Conservation (phyloP, 2,888 invertebrate species). For the Troides helena region DNA sequence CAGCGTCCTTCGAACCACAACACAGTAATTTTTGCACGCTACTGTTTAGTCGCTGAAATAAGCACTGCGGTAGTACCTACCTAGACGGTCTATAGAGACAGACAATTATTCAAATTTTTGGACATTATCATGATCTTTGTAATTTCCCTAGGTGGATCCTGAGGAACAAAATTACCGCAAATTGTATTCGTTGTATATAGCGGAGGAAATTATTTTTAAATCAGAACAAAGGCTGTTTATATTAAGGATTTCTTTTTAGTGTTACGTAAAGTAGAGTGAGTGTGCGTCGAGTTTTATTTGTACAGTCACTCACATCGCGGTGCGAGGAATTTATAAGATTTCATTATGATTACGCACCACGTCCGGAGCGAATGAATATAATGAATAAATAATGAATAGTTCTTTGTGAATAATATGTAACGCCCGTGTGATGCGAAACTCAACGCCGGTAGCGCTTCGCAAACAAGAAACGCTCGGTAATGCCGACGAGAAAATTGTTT, state of each 20-base stretch:
- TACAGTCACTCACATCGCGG: conserved; percentile 15
- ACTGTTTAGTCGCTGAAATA: too few relatives aligned
- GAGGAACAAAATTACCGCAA: too few relatives aligned
- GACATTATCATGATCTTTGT: too few relatives aligned
- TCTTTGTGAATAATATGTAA: conserved; percentile 36
- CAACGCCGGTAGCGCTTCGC: conserved; percentile 13
- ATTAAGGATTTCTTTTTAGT: background rate
- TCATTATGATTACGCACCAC: conserved; percentile 39
- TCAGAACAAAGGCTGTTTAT: too few relatives aligned
- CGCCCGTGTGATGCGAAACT: conserved; percentile 30
- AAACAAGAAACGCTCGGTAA: conserved; percentile 4
- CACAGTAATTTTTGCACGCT: too few relatives aligned
- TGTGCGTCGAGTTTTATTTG: conserved; percentile 7
- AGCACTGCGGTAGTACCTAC: too few relatives aligned
- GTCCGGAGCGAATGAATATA: conserved; percentile 30
- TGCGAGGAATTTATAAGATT: conserved; percentile 29
- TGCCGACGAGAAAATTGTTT: conserved; percentile 3
- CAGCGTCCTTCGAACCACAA: too few relatives aligned
- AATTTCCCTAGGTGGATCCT: too few relatives aligned
- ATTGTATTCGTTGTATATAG: too few relatives aligned
- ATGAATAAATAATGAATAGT: conserved; percentile 34
- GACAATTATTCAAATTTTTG: too few relatives aligned
- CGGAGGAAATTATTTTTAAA: too few relatives aligned
- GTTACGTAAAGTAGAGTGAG: conserved; percentile 13
- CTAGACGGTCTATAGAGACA: too few relatives aligned